Base-by-base conservation (phyloP, 2,888 invertebrate genomes). In the Microctonus hyperodae region DNA sequence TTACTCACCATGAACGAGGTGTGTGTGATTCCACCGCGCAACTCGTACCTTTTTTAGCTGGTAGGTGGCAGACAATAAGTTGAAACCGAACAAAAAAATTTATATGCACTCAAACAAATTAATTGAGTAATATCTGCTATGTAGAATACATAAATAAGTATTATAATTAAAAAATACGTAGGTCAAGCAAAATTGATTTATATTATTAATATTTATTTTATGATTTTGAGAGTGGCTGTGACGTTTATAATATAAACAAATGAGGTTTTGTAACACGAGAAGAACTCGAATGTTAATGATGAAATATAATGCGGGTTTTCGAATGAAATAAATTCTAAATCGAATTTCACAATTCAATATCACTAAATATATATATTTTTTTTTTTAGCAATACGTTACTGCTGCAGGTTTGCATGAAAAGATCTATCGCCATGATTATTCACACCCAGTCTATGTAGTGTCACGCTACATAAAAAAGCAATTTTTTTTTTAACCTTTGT, bases 1-100 rank as follows among this genome's bases (percentile, higher is more conserved):
- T 44, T 70, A 62, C 64, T 63, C 11, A 65, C 65, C 58, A 58
- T 64, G 44, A 64, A 64, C 44, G 72, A 67, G 70, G 58, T 20
- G 33, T 53, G 33, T 53, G 6, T 31, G 10, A 0, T 25, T 23
- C 60, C 62, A 62, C 66, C 65, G 68, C 71, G 69, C 67, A 70
- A 64, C 70, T 70, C 69, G 22, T 53, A 16, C 11, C 20, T 61
- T 53, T 60, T 37, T n/a, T n/a, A n/a, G n/a, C n/a, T n/a, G n/a
- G n/a, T 25, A 13, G 37, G 22, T 53, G 25, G 62, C 44, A 44
- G 16, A 16, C 16, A 44, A 44, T 7, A n/a, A n/a, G 6, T 44
- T 16, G n/a, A n/a, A n/a, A n/a, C n/a, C n/a, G n/a, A n/a, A n/a
- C n/a, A n/a, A n/a, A n/a, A 37, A 37, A n/a, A 37, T n/a, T 13